These are phyloP conservation scores for Petrophora chlorosata DNA, from an alignment of 2,888 invertebrate species.

Conservation along the genomic window DNA sequence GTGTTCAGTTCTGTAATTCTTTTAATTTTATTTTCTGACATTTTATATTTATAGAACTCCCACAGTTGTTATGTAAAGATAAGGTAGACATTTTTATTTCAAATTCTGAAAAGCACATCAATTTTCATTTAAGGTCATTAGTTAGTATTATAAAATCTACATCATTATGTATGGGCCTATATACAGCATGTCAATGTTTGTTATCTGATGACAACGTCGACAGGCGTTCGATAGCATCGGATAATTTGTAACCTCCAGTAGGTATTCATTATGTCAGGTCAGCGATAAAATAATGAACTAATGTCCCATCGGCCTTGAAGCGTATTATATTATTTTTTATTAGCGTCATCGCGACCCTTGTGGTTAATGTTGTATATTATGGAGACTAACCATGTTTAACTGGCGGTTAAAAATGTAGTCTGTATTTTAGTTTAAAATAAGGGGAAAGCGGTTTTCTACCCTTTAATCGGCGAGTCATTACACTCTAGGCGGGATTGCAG, in stretches of 20 bases:
- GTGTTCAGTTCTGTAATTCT: too few species aligned
- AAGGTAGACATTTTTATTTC: background rate
- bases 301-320: slow-evolving; percentile 18
- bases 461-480: too few species aligned
- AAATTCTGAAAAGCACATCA: background rate
- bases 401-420: too few species aligned
- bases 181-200: slow-evolving; percentile 10
- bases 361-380: background rate
- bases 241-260: slow-evolving; percentile 21
- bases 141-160: too few species aligned
- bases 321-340: slow-evolving; percentile 2
- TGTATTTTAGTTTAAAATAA: too few species aligned
- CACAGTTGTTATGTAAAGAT: too few species aligned
- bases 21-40: too few species aligned
- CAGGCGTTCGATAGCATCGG: slow-evolving; percentile 25
- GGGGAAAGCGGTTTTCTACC: too few species aligned
- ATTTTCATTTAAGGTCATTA: slow-evolving; percentile 8
- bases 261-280: slow-evolving; percentile 19
- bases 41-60: too few species aligned
- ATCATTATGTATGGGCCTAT: slow-evolving; percentile 1
- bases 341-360: background rate
- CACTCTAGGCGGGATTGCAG: too few species aligned
- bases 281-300: slow-evolving; percentile 23
- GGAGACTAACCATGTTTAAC: too few species aligned
- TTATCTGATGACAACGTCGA: slow-evolving; percentile 21